A percentile compares a stretch with the other conserved stretches of the same genome.
These are phyloP conservation scores for Poecile montanus DNA, from an alignment of 2,797 vertebrate species.

Conservation along the genomic window DNA sequence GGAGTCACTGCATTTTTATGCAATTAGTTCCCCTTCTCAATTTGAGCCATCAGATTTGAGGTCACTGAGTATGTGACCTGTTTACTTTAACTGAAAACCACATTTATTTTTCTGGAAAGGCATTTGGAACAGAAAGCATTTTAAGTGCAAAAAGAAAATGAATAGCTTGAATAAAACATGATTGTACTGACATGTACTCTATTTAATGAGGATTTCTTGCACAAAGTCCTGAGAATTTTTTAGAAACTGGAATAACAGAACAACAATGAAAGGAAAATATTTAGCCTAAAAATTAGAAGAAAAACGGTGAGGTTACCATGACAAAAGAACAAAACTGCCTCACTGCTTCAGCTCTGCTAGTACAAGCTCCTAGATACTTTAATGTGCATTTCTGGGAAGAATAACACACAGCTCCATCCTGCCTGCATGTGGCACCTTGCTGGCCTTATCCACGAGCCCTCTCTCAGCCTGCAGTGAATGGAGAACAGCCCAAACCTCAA, in stretches of 20 bases:
- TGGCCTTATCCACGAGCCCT: neutral
- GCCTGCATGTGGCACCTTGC: neutral
- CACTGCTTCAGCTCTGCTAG: neutral
- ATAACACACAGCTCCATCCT: neutral
- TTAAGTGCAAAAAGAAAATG: slow-evolving; percentile 32
- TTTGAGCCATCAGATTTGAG: slow-evolving; percentile 29
- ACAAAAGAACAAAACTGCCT: neutral
- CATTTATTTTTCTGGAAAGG: slow-evolving; percentile 27
- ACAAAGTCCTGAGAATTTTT: neutral
- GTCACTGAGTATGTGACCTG: slow-evolving; percentile 13
- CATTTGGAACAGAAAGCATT: slow-evolving; percentile 19
- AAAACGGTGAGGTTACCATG: neutral
- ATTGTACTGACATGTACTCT: neutral
- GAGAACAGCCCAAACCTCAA: neutral
- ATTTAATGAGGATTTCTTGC: slow-evolving; percentile 33
- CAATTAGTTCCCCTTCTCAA: slow-evolving; percentile 31
- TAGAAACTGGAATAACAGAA: neutral
- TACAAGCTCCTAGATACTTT: neutral
- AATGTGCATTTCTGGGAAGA: neutral
- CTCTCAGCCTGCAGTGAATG: neutral
- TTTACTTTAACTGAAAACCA: slow-evolving; percentile 45
- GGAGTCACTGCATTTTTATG: slow-evolving; percentile 8
- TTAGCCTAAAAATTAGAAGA: neutral
- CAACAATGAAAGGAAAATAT: slow-evolving; percentile 31
- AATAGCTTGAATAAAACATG: slow-evolving; percentile 38